Evolutionary conservation across 2,888 invertebrate genomes (phyloP).

Genomic region (Blera fallax): DNA sequence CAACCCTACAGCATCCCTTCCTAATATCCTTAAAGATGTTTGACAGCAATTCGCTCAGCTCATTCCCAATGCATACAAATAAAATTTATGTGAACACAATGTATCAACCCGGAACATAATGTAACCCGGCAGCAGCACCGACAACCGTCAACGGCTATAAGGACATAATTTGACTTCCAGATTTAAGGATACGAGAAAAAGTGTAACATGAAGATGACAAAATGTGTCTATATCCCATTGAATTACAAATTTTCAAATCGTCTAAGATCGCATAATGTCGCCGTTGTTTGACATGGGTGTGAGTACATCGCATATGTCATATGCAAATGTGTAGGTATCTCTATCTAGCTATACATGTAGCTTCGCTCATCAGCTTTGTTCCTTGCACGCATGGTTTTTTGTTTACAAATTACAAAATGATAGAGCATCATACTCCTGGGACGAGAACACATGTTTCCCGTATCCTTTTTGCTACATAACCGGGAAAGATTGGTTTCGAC

Average conservation of each 20-base stretch:
- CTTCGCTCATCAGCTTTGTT: neutral
- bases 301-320: constrained; percentile 7
- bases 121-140: constrained; percentile 17
- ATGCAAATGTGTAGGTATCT: constrained; percentile 36
- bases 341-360: neutral
- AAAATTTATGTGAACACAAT: constrained; percentile 49
- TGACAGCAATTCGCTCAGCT: constrained; percentile 50
- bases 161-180: constrained; percentile 61
- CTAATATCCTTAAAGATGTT: constrained; percentile 9
- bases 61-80: constrained; percentile 53
- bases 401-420: constrained; percentile 61
- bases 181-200: constrained; percentile 30
- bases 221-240: constrained; percentile 57
- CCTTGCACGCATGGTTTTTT: neutral
- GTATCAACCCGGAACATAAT: constrained; percentile 37
- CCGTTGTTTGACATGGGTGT: neutral
- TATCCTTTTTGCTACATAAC: constrained; percentile 8
- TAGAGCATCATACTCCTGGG: constrained; percentile 12
- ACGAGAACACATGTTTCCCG: constrained; percentile 34
- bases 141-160: constrained; percentile 11
- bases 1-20: neutral
- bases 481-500: constrained; percentile 28
- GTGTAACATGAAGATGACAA: constrained; percentile 40
- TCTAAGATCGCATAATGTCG: constrained; percentile 32
- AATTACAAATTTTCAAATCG: constrained; percentile 66